Conservation (phyloP, 2,113 vertebrate species). For the Verasper variegatus region DNA sequence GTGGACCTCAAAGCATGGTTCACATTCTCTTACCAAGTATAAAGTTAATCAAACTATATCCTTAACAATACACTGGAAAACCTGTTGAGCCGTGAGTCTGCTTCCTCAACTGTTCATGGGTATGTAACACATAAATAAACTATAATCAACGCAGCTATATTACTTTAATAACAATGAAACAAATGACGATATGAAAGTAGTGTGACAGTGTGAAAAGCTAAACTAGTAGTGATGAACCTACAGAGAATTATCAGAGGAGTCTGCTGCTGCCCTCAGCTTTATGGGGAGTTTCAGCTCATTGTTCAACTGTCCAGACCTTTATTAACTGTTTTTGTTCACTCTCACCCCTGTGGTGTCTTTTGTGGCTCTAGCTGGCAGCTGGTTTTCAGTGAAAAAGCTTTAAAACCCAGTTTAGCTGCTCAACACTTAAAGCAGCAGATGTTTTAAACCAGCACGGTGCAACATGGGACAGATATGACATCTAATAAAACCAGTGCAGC, state of each 20-base stretch:
- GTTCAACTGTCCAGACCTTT: no score
- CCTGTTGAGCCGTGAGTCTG: neutral
- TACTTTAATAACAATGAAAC: neutral
- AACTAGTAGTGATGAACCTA: neutral
- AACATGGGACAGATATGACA: neutral
- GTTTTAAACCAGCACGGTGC: neutral
- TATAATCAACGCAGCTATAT: neutral
- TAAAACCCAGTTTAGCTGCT: no score
- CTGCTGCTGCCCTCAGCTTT: neutral
- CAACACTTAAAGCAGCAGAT: no score
- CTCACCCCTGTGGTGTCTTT: no score
- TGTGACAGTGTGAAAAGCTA: neutral
- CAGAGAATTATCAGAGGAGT: neutral
- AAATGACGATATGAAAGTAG: no score
- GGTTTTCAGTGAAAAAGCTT: neutral
- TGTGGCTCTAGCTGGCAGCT: neutral
- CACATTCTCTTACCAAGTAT: neutral
- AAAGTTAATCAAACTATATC: neutral
- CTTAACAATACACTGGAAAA: neutral
- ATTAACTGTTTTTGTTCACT: no score
- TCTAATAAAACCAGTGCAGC: no score
- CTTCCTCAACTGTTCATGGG: no score
- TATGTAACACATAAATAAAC: neutral
- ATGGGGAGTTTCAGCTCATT: no score
- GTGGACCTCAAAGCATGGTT: no score